Percentiles rank a stretch among this genome's conserved stretches.
These are phyloP conservation scores for Tetramorium alpestre DNA, from an alignment of 1,140 invertebrate species.

Conservation along the genomic window DNA sequence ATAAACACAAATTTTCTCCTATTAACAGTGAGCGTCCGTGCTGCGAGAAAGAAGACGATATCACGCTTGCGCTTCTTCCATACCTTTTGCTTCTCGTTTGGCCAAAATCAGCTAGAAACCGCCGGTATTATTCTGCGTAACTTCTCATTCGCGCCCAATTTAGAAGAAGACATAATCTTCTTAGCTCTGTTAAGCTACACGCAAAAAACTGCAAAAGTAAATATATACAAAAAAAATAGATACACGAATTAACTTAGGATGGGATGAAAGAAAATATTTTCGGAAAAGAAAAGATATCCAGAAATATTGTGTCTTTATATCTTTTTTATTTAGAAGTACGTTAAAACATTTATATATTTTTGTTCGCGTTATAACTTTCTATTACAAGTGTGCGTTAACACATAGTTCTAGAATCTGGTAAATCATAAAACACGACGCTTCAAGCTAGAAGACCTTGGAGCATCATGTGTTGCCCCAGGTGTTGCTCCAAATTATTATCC, in stretches of 20 bases:
- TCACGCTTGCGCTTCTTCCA: slow-evolving; percentile 10
- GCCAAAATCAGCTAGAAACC: slow-evolving; percentile 22
- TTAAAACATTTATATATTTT: background rate
- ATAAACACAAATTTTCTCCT: slow-evolving; percentile 51
- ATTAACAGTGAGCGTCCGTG: slow-evolving; percentile 26
- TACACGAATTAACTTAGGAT: background rate
- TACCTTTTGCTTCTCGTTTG: slow-evolving; percentile 8
- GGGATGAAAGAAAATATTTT: background rate
- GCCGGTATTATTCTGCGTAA: slow-evolving; percentile 37
- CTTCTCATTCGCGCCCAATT: slow-evolving; percentile 31
- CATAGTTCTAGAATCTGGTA: background rate
- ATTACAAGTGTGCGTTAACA: too few relatives aligned
- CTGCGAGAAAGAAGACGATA: slow-evolving; percentile 13
- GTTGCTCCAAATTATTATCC: slow-evolving; percentile 23
- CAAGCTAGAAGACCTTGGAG: too few relatives aligned
- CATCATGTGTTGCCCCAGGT: background rate
- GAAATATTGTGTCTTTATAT: background rate
- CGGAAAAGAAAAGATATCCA: background rate
- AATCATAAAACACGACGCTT: background rate
- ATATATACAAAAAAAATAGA: background rate
- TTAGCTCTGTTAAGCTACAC: background rate
- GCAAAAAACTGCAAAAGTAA: background rate
- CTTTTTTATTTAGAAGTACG: background rate
- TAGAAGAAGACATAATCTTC: background rate
- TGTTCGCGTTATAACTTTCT: too few relatives aligned